These are phyloP conservation scores for Okapia johnstoni DNA, from an alignment of 2,113 vertebrate genomes.

Conservation along the genomic window DNA sequence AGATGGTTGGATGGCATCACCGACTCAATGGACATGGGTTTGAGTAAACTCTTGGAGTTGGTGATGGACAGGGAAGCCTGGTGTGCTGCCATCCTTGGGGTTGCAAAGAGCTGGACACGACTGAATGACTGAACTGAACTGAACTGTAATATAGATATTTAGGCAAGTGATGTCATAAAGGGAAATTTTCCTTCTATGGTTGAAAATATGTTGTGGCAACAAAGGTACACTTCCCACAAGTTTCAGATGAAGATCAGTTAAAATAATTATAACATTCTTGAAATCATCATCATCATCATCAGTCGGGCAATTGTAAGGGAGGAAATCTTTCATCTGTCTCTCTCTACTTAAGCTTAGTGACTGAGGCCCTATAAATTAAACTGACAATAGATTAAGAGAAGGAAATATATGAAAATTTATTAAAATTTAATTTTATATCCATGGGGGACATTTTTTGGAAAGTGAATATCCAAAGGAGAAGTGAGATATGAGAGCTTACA, in stretches of 20 bases:
- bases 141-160: neutral
- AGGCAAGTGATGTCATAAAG: neutral
- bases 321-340: neutral
- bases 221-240: neutral
- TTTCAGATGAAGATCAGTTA: neutral
- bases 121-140: neutral
- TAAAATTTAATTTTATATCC: neutral
- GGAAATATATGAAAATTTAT: neutral
- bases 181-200: neutral
- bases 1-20: neutral
- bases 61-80: neutral
- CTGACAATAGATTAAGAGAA: neutral
- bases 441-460: neutral
- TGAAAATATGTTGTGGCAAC: neutral
- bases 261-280: neutral
- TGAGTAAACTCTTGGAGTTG: neutral
- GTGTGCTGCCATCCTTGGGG: neutral
- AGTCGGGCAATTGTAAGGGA: neutral
- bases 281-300: neutral
- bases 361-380: neutral
- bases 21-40: neutral
- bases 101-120: neutral
- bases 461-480: neutral
- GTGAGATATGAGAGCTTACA: neutral
- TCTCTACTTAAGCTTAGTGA: neutral